Conservation (phyloP, 2,888 invertebrate species). For the Yponomeuta malinellus region DNA sequence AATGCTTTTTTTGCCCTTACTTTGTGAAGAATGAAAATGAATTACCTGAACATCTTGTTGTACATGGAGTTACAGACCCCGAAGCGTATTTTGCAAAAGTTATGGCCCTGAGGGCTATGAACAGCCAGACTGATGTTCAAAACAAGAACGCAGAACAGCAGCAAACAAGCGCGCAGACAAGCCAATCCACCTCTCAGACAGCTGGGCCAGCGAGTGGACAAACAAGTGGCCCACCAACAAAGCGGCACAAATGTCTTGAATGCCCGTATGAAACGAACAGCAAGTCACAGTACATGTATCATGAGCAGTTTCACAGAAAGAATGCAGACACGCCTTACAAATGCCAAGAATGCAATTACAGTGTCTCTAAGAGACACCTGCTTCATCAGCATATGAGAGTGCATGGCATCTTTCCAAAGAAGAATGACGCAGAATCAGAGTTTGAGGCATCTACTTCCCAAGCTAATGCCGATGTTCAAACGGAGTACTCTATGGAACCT, state of each 20-base stretch:
- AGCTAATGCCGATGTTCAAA: constrained; percentile 32
- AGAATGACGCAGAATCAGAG: constrained; percentile 61
- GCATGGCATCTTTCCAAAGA: constrained; percentile 75
- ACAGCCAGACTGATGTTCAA: background rate
- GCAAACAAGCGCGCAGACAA: background rate
- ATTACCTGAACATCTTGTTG: constrained; percentile 79
- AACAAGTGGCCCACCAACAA: constrained; percentile 46
- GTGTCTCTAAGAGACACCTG: constrained; percentile 86
- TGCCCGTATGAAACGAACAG: constrained; percentile 92
- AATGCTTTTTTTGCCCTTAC: constrained; percentile 88
- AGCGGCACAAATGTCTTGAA: constrained; percentile 84
- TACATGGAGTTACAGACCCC: constrained; percentile 79
- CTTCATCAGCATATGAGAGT: constrained; percentile 90
- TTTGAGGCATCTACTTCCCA: constrained; percentile 43
- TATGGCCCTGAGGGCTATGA: constrained; percentile 35
- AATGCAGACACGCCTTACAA: constrained; percentile 85
- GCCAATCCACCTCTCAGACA: background rate
- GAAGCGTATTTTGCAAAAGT: constrained; percentile 73
- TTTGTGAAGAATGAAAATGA: constrained; percentile 83
- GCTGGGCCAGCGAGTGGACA: constrained; percentile 24
- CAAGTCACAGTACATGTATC: constrained; percentile 90
- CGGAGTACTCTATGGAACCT: constrained; percentile 36
- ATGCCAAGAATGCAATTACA: constrained; percentile 88
- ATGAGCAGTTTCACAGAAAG: constrained; percentile 87
- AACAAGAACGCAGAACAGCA: background rate